Base-by-base conservation (phyloP, 1,140 invertebrate genomes). In the Nomia melanderi region DNA sequence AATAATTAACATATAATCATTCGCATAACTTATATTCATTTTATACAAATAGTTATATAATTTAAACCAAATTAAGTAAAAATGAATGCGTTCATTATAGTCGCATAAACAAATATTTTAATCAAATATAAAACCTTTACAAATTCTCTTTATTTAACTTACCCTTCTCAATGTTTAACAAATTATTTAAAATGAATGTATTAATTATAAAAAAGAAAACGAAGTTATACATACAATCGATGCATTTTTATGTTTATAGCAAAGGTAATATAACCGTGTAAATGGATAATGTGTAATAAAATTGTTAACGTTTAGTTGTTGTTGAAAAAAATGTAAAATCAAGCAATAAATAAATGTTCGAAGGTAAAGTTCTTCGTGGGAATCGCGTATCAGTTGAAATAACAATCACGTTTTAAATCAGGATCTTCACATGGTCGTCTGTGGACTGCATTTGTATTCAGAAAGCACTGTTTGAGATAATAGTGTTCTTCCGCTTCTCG, bases 361-460 rank as follows among this genome's bases (percentile, higher is more conserved):
- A 12, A 44, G 23, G 31, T 1, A 20, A 50, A n/a, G 7, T 41
- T 11, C 17, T 29, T 39, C 25, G 14, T 54, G 11, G 12, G 25
- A 64, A 47, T 11, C 7, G 14, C 14, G 2, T 14, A 33, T 12
- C 44, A 11, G 17, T 60, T 62, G 17, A 63, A 75, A 59, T 50
- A 67, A 75, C 5, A 29, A 39, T 27, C 17, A 8, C 39, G 12
- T 12, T 56, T 76, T 11, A 14, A 59, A 67, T 67, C 29, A 27
- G 14, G 31, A 67, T 67, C 64, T 57, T 57, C 29, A 7, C 1
- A 0, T 50, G 33, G 44, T 11, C n/a, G 53, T 33, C 65, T 57
- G 31, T 39, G 44, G 29, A 25, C 47, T 57, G 17, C 53, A 75
- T 75, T 75, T 57, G 53, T 69, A 76, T 76, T 76, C 73, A 76